Base-by-base conservation (phyloP, 2,113 vertebrate genomes). In the Myotis yumanensis region DNA sequence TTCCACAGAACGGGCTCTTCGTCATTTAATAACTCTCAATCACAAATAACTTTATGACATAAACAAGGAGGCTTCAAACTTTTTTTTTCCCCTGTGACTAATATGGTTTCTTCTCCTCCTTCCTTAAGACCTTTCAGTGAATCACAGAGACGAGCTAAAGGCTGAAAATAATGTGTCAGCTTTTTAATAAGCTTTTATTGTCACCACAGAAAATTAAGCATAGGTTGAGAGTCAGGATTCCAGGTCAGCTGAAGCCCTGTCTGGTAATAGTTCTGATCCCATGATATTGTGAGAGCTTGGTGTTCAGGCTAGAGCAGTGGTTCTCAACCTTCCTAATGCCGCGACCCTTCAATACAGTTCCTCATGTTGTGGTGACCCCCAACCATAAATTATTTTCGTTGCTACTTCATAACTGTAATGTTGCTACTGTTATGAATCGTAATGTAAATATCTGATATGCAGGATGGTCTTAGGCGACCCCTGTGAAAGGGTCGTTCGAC, bases 101-200 rank as follows among this genome's bases (percentile, higher is more conserved):
- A 93, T 59, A 32, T 2, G 4, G 51, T 79, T 95, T 95, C 52
- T 81, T 68, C 64, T 86, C 88, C 68, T 94, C 43, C 43, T 28
- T 66, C 20, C 35, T 83, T 93, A 35, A 71, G 95, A 68, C 48
- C 93, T 95, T 40, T 7, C 84, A 81, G 93, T 92, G 0, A 90
- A 91, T 91, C 86, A 92, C 22, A 96, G 72, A 37, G 62, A 82
- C 37, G 28, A 94, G 20, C 51, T 71, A 2, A 72, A 86, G 66
- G 23, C 84, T 35, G 54, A 48, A 93, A 81, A 94, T 91, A 95
- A 94, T 1, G 1, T 76, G 80, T 93, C 62, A 79, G 46, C 46
- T 96, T 90, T 94, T 87, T 90, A 92, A 89, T 85, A 68, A 93
- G 77, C 30, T 91, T 69, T 83, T 87, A 93, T 96, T 97, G 76